Evolutionary conservation across 1,140 invertebrate species (phyloP).

Genomic region (Drosophila elegans): DNA sequence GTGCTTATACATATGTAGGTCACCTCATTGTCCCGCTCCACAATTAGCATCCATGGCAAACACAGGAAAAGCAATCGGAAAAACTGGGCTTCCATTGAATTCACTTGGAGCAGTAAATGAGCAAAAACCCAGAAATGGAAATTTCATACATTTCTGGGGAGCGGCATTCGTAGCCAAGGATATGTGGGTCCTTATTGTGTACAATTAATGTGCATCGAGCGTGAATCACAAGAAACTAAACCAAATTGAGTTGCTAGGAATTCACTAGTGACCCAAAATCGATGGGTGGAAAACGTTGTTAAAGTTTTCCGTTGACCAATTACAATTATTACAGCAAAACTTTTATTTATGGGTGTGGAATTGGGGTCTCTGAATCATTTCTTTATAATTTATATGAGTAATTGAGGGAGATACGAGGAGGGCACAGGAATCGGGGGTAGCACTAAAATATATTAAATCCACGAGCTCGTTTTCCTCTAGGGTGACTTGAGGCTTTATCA

Average conservation of each 20-base stretch:
- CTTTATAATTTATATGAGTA: constrained; percentile 80
- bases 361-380: constrained; percentile 63
- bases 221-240: constrained; percentile 64
- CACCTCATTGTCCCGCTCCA: constrained; percentile 9
- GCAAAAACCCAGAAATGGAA: constrained; percentile 62
- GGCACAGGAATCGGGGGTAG: background rate
- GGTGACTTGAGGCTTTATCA: constrained; percentile 23
- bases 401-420: constrained; percentile 36
- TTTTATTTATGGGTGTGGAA: constrained; percentile 65
- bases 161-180: constrained; percentile 60
- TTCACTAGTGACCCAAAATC: constrained; percentile 60
- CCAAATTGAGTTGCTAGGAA: constrained; percentile 49
- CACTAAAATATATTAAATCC: constrained; percentile 75
- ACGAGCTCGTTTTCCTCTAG: constrained; percentile 7
- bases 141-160: constrained; percentile 58
- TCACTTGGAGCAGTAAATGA: constrained; percentile 61
- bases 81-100: constrained; percentile 66
- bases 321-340: constrained; percentile 77
- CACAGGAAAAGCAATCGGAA: constrained; percentile 34
- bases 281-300: constrained; percentile 57
- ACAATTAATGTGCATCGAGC: constrained; percentile 80
- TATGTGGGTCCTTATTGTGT: constrained; percentile 62
- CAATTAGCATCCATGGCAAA: constrained; percentile 47
- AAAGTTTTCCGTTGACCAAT: constrained; percentile 59
- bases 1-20: constrained; percentile 40